Base-by-base conservation (phyloP, 2,888 invertebrate genomes). In the Drosophila stalkeri region DNA sequence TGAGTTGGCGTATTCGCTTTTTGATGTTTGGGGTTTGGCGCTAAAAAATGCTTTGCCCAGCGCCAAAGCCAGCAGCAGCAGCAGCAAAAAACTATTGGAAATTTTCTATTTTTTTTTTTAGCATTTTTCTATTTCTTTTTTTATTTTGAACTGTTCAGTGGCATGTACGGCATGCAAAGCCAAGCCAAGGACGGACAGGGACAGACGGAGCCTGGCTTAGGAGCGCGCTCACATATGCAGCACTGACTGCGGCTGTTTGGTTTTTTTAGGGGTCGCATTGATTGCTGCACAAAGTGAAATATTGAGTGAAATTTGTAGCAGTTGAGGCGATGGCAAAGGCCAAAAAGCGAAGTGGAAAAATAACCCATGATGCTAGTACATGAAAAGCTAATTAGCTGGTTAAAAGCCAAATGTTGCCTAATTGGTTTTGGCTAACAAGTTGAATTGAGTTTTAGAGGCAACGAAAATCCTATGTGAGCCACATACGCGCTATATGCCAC, bases 21-120 rank as follows among this genome's bases (percentile, higher is more conserved):
- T 85, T 85, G 85, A 85, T 85, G 85, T 89, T 85, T 85, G 87
- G 87, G 87, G 80, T 85, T 75, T 86, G 79, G 77, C 75, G 87
- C 75, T 85, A 80, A 84, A 82, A 85, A 85, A 85, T 89, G 77
- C 89, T 81, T 86, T 84, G 83, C 67, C 81, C 88, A 61, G 51
- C 64, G 76, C 81, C 69, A 43, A 8, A 16, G 56, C 57, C 57
- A 20, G 57, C 57, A 60, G 60, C 59, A 39, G n/a, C 60, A 39
- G 54, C 54, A 55, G 59, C 62, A 41, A 85, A 84, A 84, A 85
- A 85, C 89, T 85, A 89, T 85, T 87, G 89, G 87, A 73, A 82
- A 80, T 75, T 70, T 82, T 60, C 49, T 33, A 31, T 49, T 69
- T 73, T 64, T 60, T 18, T 61, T 55, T n/a, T n/a, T n/a, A n/a